Percentiles rank a stretch among this genome's conserved stretches.
These are phyloP conservation scores for Brachionus paranguensis DNA, from an alignment of 1,140 invertebrate species.

Conservation along the genomic window DNA sequence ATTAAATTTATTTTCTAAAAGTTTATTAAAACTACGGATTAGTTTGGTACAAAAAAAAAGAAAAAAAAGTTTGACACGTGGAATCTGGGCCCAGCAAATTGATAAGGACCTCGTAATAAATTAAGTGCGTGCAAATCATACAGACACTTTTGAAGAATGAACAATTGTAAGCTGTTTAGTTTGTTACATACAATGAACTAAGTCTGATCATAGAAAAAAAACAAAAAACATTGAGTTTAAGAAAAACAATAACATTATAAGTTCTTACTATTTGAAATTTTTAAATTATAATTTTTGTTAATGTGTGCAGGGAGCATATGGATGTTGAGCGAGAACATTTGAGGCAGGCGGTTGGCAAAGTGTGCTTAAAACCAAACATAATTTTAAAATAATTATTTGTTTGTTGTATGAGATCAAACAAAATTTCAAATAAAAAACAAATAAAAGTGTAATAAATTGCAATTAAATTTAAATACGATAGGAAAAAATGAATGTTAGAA, in stretches of 20 bases:
- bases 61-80: background rate
- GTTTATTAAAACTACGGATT: background rate
- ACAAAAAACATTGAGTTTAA: background rate
- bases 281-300: slow-evolving; percentile 4
- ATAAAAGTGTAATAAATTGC: slow-evolving; percentile 36
- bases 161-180: background rate
- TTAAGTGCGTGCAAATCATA: background rate
- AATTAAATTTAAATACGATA: slow-evolving; percentile 18
- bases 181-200: background rate
- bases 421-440: slow-evolving; percentile 12
- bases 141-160: background rate
- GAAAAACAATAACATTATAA: slow-evolving; percentile 35
- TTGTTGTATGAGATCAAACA: slow-evolving; percentile 10
- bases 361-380: background rate
- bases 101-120: background rate
- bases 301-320: background rate
- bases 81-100: background rate
- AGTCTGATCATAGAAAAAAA: background rate
- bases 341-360: background rate
- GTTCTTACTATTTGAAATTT: background rate
- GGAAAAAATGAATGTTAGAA: slow-evolving; percentile 27
- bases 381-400: slow-evolving; percentile 31
- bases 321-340: background rate
- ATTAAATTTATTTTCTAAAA: too few species aligned
- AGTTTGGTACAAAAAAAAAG: background rate